These are phyloP conservation scores for Pocillopora grandis DNA, from an alignment of 92 coral and sea anemone genomes.

Conservation along the genomic window DNA sequence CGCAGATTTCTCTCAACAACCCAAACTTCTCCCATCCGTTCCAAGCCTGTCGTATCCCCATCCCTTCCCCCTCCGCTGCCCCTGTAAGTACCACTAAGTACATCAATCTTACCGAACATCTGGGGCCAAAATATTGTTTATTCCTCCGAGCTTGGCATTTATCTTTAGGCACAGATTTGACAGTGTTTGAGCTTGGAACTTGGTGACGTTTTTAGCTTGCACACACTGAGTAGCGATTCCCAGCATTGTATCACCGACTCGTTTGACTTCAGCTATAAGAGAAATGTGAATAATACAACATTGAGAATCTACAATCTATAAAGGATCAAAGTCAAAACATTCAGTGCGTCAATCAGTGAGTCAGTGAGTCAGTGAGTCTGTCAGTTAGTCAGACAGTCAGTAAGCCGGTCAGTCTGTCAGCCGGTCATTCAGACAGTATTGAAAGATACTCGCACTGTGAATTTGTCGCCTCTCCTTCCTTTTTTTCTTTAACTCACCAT, in stretches of 20 bases:
- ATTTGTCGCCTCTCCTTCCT: too few species aligned
- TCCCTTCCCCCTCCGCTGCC: too few species aligned
- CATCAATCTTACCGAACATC: constrained; percentile 70
- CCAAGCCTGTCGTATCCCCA: too few species aligned
- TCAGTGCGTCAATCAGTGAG: neutral
- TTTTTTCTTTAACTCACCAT: constrained; percentile 45
- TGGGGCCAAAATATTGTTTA: constrained; percentile 88
- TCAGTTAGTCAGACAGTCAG: too few species aligned
- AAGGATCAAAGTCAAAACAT: neutral
- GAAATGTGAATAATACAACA: neutral
- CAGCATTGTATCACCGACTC: constrained; percentile 86
- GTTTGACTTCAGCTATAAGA: constrained; percentile 86
- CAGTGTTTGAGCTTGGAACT: constrained; percentile 66
- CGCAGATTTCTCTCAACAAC: too few species aligned
- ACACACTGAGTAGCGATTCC: constrained; percentile 95
- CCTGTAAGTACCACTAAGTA: neutral
- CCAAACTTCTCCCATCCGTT: too few species aligned
- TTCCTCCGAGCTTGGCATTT: constrained; percentile 94
- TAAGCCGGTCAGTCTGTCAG: too few species aligned
- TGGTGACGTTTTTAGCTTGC: constrained; percentile 68
- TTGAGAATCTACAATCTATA: neutral
- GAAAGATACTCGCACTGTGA: too few species aligned
- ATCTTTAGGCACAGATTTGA: constrained; percentile 93
- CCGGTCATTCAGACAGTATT: too few species aligned
- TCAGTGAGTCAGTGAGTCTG: too few species aligned